Base-by-base conservation (phyloP, 2,797 vertebrate genomes). In the Euthynnus affinis region DNA sequence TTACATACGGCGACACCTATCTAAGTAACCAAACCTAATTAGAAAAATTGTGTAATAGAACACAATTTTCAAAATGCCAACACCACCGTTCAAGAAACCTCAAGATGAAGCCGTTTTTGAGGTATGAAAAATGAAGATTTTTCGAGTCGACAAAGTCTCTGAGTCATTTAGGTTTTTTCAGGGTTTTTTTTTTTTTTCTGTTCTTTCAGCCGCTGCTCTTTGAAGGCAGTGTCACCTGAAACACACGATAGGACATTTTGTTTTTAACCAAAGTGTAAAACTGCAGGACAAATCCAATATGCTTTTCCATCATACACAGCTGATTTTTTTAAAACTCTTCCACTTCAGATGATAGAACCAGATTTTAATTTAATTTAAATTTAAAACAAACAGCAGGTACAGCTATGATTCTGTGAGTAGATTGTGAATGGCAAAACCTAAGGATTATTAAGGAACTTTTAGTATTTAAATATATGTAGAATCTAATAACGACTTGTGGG, bases 231-330 rank as follows among this genome's bases (percentile, higher is more conserved):
- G 2, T 14, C 1, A 13, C 29, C 27, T 25, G 13, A 79, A 46
- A 69, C 27, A 63, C 64, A 79, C 22, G 63, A 51, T 5, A 13
- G 46, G 17, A 72, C 14, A 23, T 61, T 73, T 79, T 18, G 37
- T 60, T 67, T 80, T n/a, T 34, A 71, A 27, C 25, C 34, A 22
- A 65, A 18, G 13, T 42, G 22, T 51, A 25, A 40, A 80, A 42
- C 25, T 62, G 46, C 51, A 20, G 60, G 32, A 55, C 46, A 42
- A 61, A 48, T 17, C n/a, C 17, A 62, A 44, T 14, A 4, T 15
- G 8, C 34, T 42, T 20, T 20, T 40, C 29, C 9, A 52, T 51
- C n/a, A 44, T 42, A 20, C 27, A 18, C 44, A 68, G 22, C 17
- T 66, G n/a, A 7, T 1, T 40, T 46, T 63, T 46, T 58, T 5